A percentile compares a stretch with the other conserved stretches of the same genome.
Evolutionary conservation across 1,140 invertebrate genomes (phyloP).

Genomic region (Drosophila pachea): DNA sequence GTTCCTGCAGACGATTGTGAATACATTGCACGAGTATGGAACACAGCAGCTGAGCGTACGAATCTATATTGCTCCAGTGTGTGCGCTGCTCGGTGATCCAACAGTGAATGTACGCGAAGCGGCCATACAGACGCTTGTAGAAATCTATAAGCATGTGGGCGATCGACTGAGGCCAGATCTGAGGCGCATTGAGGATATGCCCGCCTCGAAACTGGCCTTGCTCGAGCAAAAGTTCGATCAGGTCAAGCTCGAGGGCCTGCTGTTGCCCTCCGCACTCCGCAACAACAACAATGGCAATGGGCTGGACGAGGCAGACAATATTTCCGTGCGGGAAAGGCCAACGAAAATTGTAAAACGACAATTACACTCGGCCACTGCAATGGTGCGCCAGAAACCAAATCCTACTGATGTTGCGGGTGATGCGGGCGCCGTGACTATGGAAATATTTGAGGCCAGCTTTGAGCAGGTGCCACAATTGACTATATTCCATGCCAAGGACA

Average conservation of each 20-base stretch:
- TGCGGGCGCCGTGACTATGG: conserved; percentile 93
- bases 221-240: conserved; percentile 93
- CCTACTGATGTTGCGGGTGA: conserved; percentile 65
- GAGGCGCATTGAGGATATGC: conserved; percentile 89
- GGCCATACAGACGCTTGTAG: conserved; percentile 90
- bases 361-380: conserved; percentile 48
- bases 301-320: conserved; percentile 71
- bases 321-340: conserved; percentile 56
- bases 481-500: conserved; percentile 90
- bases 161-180: conserved; percentile 92
- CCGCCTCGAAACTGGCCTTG: conserved; percentile 88
- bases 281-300: conserved; percentile 54
- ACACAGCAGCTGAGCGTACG: conserved; percentile 89
- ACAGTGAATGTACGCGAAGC: conserved; percentile 91
- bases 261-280: conserved; percentile 84
- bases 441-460: conserved; percentile 91
- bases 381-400: conserved; percentile 44
- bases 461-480: conserved; percentile 90
- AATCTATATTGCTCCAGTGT: conserved; percentile 89
- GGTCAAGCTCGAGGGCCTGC: conserved; percentile 86
- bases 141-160: conserved; percentile 96
- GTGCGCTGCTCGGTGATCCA: conserved; percentile 93
- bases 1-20: conserved; percentile 87
- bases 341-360: conserved; percentile 73
- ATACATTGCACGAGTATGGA: conserved; percentile 92